A percentile compares a stretch with the other conserved stretches of the same genome.
These are phyloP conservation scores for Drosophila melanica DNA, from an alignment of 1,140 invertebrate genomes.

Conservation along the genomic window DNA sequence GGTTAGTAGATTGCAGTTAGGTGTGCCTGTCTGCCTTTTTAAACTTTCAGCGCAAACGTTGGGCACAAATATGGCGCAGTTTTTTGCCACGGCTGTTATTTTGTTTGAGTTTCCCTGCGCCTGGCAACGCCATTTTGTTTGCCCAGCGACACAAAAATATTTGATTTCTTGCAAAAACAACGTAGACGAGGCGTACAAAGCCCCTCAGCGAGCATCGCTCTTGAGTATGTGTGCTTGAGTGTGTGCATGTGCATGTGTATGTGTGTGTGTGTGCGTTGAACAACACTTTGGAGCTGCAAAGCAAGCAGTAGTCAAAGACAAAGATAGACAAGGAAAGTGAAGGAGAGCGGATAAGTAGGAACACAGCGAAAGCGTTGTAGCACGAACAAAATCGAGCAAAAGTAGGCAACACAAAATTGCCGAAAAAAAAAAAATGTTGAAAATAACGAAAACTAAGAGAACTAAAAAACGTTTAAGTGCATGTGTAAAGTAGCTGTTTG, in stretches of 20 bases:
- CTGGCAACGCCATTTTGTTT: conserved; percentile 80
- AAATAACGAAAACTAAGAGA: conserved; percentile 26
- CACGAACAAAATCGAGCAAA: conserved; percentile 72
- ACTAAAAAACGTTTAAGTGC: conserved; percentile 69
- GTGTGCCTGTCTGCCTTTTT: conserved; percentile 19
- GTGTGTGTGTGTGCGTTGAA: conserved; percentile 63
- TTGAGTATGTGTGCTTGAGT: background rate
- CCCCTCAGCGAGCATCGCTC: conserved; percentile 18
- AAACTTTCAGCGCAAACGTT: conserved; percentile 64
- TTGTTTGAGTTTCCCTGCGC: conserved; percentile 57
- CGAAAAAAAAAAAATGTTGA: conserved; percentile 28
- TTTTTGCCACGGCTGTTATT: conserved; percentile 39
- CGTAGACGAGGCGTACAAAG: conserved; percentile 37
- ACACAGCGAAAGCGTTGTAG: conserved; percentile 70
- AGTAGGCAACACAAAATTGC: conserved; percentile 60
- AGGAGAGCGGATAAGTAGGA: conserved; percentile 1
- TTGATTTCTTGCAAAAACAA: conserved; percentile 81
- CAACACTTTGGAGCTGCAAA: conserved; percentile 70
- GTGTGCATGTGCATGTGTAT: conserved; percentile 1
- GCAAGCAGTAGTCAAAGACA: conserved; percentile 48
- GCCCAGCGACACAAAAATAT: conserved; percentile 81
- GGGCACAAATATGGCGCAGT: conserved; percentile 62
- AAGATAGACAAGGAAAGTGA: conserved; percentile 23
- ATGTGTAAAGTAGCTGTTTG: conserved; percentile 69
- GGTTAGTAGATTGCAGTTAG: no score